Base-by-base conservation (phyloP, 2,113 vertebrate species). In the Pao palembangensis region DNA sequence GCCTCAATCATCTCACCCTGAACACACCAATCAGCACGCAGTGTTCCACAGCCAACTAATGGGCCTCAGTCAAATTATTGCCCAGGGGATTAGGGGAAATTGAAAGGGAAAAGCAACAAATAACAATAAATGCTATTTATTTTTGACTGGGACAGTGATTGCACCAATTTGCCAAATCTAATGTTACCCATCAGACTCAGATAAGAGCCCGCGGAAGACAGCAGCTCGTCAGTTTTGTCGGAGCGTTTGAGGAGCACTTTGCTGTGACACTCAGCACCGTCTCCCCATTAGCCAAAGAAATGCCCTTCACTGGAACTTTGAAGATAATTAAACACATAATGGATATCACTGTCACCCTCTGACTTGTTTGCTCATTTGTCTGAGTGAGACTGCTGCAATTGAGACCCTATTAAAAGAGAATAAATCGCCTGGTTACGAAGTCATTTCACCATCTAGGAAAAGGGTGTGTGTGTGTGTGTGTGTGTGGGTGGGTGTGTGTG, bases 251-350 rank as follows among this genome's bases (percentile, higher is more conserved):
- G 81, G 78, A 85, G 81, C 75, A 84, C 85, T 87, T 88, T 86
- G 79, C 85, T 76, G 80, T 85, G 82, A 84, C 73, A 86, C 85
- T 84, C 67, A 73, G 76, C 84, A 76, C 85, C 52, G 80, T 90
- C 87, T 87, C 79, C 86, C 88, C 88, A 90, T 90, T 90, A 90
- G 84, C 76, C 64, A 82, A 87, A 87, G 81, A 87, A 87, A 88
- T 90, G 89, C 84, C 89, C 89, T 91, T 91, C 86, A 84, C 87
- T 89, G 85, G 83, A 91, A 88, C 90, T 91, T 91, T 91, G 88
- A 90, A 90, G 88, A 91, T 91, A 90, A 91, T 91, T 91, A 91
- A 91, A 90, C 85, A 87, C 87, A 89, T 91, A 90, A 91, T 89
- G 89, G 87, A 90, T 90, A 90, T 90, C 90, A 88, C 88, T 90